Percentiles rank a stretch among this genome's conserved stretches.
Evolutionary conservation across 2,113 vertebrate species (phyloP).

Genomic region (Neotoma lepida): DNA sequence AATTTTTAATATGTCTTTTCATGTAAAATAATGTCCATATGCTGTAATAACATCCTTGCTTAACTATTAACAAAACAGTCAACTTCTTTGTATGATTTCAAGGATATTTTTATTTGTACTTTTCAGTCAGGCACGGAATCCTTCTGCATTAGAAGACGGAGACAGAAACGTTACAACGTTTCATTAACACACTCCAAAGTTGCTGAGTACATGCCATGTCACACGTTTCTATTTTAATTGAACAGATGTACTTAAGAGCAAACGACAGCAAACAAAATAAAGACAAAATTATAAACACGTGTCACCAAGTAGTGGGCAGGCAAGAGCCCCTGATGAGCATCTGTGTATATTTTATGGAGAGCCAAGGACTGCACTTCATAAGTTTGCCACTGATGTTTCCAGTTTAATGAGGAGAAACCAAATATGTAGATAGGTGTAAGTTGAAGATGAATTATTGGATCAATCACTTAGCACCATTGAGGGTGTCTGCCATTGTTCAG

Average conservation of each 20-base stretch:
- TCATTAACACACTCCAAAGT: conserved; percentile 84
- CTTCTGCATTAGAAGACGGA: conserved; percentile 73
- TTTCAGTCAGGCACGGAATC: conserved; percentile 82
- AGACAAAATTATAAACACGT: conserved; percentile 88
- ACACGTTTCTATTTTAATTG: conserved; percentile 84
- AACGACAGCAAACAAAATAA: conserved; percentile 83
- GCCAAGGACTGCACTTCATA: conserved; percentile 80
- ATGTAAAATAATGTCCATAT: conserved; percentile 85
- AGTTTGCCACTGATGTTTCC: conserved; percentile 85
- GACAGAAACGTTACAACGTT: conserved; percentile 76
- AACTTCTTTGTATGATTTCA: conserved; percentile 82
- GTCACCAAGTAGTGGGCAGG: conserved; percentile 84
- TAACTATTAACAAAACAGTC: conserved; percentile 84
- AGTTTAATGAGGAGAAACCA: conserved; percentile 85
- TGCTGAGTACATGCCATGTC: conserved; percentile 79
- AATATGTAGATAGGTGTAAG: conserved; percentile 86
- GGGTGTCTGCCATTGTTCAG: conserved; percentile 82
- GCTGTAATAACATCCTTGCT: conserved; percentile 82
- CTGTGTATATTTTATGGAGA: conserved; percentile 87
- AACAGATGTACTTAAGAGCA: conserved; percentile 87
- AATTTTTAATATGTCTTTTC: conserved; percentile 87
- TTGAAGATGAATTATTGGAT: conserved; percentile 88
- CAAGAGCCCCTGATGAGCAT: conserved; percentile 87
- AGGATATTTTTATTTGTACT: conserved; percentile 78
- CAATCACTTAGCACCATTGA: conserved; percentile 87